phyloP scores from a whole-genome alignment of 2,797 vertebrate genomes.

The Dromococcyx pavoninus region DNA sequence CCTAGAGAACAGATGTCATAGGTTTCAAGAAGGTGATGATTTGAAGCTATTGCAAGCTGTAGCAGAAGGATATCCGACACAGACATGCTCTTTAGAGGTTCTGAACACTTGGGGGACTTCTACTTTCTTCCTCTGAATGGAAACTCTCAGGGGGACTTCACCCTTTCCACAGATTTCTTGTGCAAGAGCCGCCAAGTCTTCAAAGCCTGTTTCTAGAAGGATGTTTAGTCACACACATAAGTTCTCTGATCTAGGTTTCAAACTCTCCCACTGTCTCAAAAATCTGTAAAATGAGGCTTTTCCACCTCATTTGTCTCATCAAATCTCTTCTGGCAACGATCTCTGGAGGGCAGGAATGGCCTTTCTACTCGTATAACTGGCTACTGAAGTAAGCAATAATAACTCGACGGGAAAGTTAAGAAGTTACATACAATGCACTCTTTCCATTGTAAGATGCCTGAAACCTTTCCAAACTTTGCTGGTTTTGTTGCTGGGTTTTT shows the following conservation, averaged over 20 bases:
- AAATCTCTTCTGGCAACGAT: neutral
- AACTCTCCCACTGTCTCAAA: neutral
- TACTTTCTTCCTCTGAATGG: neutral
- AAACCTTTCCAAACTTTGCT: constrained; percentile 8
- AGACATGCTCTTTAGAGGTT: neutral
- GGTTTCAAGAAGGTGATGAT: neutral
- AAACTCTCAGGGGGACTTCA: neutral
- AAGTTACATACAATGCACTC: constrained; percentile 6
- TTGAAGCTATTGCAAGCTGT: neutral
- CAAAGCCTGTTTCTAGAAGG: neutral
- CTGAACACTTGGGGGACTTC: neutral
- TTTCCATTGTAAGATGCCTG: constrained; percentile 35
- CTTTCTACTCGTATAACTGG: neutral
- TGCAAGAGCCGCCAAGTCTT: neutral
- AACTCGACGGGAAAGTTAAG: neutral
- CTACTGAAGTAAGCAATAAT: constrained; percentile 34
- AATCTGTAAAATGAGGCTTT: neutral
- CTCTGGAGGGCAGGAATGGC: neutral
- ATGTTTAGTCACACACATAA: neutral
- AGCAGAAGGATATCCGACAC: neutral
- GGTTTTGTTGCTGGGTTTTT: neutral
- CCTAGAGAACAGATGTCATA: neutral
- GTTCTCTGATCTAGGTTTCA: constrained; percentile 28
- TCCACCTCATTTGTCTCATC: constrained; percentile 7
- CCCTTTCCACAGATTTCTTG: neutral